Evolutionary conservation across 2,797 vertebrate genomes (phyloP), one percentile per base, ranked within the genome.

Genomic region (Prionace glauca): DNA sequence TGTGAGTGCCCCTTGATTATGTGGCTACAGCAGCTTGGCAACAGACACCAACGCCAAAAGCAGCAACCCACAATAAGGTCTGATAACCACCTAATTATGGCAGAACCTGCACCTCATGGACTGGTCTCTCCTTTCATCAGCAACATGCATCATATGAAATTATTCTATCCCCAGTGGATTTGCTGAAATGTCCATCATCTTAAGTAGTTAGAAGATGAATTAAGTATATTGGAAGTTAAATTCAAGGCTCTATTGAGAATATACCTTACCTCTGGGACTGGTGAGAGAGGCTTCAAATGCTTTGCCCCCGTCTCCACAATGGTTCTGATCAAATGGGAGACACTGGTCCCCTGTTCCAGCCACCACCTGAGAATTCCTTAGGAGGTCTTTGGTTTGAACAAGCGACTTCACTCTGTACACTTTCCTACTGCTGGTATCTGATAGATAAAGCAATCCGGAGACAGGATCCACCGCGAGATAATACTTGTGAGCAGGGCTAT

Each of bases 271-370:
- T 98, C 99, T 98, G 72, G 99, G 99, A 96, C 98, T 99, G 96
- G 98, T 99, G 96, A 99, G 98, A 0, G 99, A 98, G 1, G 99
- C 99, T 96, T 99, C 99, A 0, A 98, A 97, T 0, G 99, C 99
- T 97, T 98, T 99, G 62, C 98, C 98, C 0, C 99, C 98, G 95
- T 99, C 99, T 96, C 99, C 99, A 50, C 99, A 99, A 97, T 99
- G 99, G 96, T 98, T 99, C 96, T 99, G 99, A 97, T 99, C 99
- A 96, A 99, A 99, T 0, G 99, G 98, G 96, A 98, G 98, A 97
- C 99, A 99, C 97, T 99, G 99, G 95, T 99, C 99, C 8, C 99
- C 99, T 0, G 99, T 99, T 86, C 99, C 99, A 0, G 99, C 99
- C 96, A 99, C 98, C 95, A 99, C 98, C 62, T 99, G 99, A 96